Base-by-base conservation (phyloP, 2,888 invertebrate species). In the Zonitis immaculata region DNA sequence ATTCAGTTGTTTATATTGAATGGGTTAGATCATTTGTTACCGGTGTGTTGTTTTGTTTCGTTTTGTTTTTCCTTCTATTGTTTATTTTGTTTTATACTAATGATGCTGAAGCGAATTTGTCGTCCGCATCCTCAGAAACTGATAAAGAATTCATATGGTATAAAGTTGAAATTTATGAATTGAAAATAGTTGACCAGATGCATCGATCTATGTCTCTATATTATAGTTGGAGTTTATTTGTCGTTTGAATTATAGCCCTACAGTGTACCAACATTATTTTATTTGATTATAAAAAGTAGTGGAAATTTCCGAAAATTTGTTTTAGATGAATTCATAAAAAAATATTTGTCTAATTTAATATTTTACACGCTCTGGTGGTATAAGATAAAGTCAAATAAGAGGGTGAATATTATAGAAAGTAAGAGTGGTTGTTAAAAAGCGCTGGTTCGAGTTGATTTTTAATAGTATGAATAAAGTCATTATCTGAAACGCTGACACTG, bases 401-500 rank as follows among this genome's bases (percentile, higher is more conserved):
- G 44, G 27, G 46, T 20, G 46, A 20, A 28, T 28, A 46, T 46
- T 20, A 28, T 6, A 18, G 27, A 27, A 4, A 28, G 18, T 14
- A 8, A 16, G 26, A 30, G 14, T 46, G 20, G 20, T 8, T 12
- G 45, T 46, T 46, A 11, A 46, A 50, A 54, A 54, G 47, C 51
- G 54, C 50, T 50, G 49, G 47, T 47, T 50, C 43, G 49, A 47
- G 50, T 46, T 27, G 49, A 50, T 54, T 55, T 55, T 51, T 55
- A 55, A 55, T 51, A 55, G 55, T 46, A 49, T 8, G 46, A 49
- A 49, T 51, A 27, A 45, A 44, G 47, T 42, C 45, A 48, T 55
- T 55, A 55, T 47, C 44, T 27, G 42, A 55, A 55, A 30, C 51
- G 55, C 55, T 55, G 55, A 55, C 55, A 47, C 42, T 49, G 51